phyloP scores from a whole-genome alignment of 2,113 vertebrate species.

The Sus scrofa region T2T-Sscrofa CM000822.6:43844501-43845000 shows the following conservation, averaged over 20 bases:
- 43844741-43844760: slow-evolving; percentile 68
- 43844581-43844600: slow-evolving; percentile 63
- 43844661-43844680: slow-evolving; percentile 46
- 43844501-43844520: slow-evolving; percentile 57
- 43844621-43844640: slow-evolving; percentile 31
- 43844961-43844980: background rate
- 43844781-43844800: slow-evolving; percentile 61
- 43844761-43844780: slow-evolving; percentile 13
- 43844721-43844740: slow-evolving; percentile 49
- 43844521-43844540: slow-evolving; percentile 45
- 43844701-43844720: slow-evolving; percentile 58
- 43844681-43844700: slow-evolving; percentile 68
- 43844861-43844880: background rate
- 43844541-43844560: slow-evolving; percentile 59
- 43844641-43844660: slow-evolving; percentile 37
- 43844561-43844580: background rate
- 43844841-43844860: background rate
- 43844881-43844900: background rate
- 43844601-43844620: slow-evolving; percentile 74
- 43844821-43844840: background rate
- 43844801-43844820: background rate
- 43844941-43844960: background rate
- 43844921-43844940: slow-evolving; percentile 6
- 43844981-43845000: background rate
- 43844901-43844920: background rate